Conservation (phyloP, 2,113 vertebrate species). For the Ciconia boyciana region DNA sequence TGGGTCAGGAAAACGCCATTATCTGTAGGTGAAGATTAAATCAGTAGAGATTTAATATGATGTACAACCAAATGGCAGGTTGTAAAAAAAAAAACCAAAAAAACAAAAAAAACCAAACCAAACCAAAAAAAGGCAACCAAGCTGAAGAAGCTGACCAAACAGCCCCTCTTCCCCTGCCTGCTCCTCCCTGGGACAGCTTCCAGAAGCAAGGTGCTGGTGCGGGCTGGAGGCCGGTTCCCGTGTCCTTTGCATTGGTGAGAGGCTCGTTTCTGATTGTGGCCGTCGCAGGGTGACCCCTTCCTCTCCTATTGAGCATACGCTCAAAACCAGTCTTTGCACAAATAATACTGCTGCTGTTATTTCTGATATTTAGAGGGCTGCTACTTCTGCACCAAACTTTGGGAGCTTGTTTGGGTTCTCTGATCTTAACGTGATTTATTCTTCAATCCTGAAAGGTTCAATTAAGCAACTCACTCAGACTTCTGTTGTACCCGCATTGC, state of each 20-base stretch:
- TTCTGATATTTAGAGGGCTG: neutral
- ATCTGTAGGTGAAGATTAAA: neutral
- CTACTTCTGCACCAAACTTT: conserved; percentile 3
- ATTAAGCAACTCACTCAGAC: neutral
- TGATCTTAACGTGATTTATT: conserved; percentile 18
- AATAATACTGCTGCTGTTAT: neutral
- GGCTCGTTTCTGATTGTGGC: neutral
- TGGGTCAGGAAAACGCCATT: neutral
- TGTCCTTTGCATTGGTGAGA: neutral
- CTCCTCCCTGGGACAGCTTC: neutral
- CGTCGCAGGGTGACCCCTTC: neutral
- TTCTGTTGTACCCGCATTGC: neutral
- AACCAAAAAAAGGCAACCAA: neutral
- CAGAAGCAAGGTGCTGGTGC: neutral
- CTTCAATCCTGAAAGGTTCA: conserved; percentile 30
- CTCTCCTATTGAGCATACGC: neutral
- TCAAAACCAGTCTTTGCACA: neutral
- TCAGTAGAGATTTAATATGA: neutral
- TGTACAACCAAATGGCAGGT: neutral
- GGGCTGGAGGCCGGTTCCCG: neutral
- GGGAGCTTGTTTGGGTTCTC: conserved; percentile 33
- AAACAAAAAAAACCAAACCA: too few relatives aligned
- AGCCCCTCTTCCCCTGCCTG: neutral
- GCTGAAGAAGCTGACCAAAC: neutral
- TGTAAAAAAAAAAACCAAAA: neutral